phyloP scores from a whole-genome alignment of 2,888 invertebrate genomes.

The Ommatoiulus sabulosus region DNA sequence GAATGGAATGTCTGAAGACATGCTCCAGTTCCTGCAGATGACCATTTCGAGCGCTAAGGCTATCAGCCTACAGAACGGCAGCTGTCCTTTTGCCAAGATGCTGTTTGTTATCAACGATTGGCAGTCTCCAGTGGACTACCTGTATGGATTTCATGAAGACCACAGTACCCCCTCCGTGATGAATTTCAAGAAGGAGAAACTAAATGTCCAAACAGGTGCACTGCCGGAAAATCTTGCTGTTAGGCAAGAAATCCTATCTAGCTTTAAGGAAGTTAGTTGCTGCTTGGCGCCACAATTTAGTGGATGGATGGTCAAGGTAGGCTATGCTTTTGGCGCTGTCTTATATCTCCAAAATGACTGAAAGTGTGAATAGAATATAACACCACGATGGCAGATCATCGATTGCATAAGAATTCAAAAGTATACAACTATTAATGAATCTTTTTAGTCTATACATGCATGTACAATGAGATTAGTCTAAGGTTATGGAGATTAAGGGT shows the following conservation, averaged over 20 bases:
- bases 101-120: not conserved
- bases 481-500: too few species aligned
- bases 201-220: not conserved
- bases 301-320: not conserved
- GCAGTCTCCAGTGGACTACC: not conserved
- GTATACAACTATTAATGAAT: too few species aligned
- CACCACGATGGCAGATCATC: too few species aligned
- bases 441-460: too few species aligned
- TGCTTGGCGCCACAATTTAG: not conserved
- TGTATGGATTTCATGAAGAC: not conserved
- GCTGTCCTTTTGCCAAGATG: not conserved
- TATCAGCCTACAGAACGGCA: not conserved
- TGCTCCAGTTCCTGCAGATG: not conserved
- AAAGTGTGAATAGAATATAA: too few species aligned
- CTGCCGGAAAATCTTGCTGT: not conserved
- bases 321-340: too few species aligned
- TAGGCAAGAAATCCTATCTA: not conserved
- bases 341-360: too few species aligned
- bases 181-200: not conserved
- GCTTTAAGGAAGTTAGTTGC: not conserved
- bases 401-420: too few species aligned
- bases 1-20: not conserved
- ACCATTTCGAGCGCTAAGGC: not conserved
- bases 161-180: not conserved
- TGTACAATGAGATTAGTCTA: too few species aligned